Base-by-base conservation (phyloP, 2,113 vertebrate species). In the Scatophagus argus region DNA sequence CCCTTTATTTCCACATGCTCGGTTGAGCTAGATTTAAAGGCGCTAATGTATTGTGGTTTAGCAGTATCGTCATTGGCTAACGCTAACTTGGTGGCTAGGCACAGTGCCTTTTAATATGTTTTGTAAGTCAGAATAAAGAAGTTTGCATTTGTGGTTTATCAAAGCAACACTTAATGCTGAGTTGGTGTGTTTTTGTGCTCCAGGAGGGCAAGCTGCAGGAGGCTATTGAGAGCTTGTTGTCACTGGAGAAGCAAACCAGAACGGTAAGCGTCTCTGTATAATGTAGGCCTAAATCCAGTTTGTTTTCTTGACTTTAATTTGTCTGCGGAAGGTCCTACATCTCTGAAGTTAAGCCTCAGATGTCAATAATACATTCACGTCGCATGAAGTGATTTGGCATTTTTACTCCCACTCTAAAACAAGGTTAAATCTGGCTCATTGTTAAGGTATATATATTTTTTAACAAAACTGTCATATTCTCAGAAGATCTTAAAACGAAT, bases 131-230 rank as follows among this genome's bases (percentile, higher is more conserved):
- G 21, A n/a, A 36, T 31, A 13, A 19, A 16, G 8, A 25, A 14
- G 34, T 34, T 11, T 16, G 3, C 3, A 5, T 51, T 5, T 31
- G 5, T 39, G 27, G 8, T 17, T 56, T 52, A 6, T 21, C 0
- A 19, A 5, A 38, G 19, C 5, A 13, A 21, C 6, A 9, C 11
- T 14, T 68, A 23, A 41, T 17, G 4, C 3, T 4, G 7, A 9
- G 5, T 46, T 23, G 72, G 0, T 79, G 6, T 34, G 0, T 81
- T 65, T 25, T 21, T 73, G 9, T 72, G 3, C 27, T 47, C 3
- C 90, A 99, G 98, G 98, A 98, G 89, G 98, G 98, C 82, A 96
- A 96, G 82, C 93, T 99, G 64, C 98, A 99, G 82, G 98, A 99
- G 93, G 98, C 97, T 19, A 94, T 99, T 69, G 98, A 99, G 86